phyloP scores from a whole-genome alignment of 2,797 vertebrate species.

The Serranus cabrilla region DNA sequence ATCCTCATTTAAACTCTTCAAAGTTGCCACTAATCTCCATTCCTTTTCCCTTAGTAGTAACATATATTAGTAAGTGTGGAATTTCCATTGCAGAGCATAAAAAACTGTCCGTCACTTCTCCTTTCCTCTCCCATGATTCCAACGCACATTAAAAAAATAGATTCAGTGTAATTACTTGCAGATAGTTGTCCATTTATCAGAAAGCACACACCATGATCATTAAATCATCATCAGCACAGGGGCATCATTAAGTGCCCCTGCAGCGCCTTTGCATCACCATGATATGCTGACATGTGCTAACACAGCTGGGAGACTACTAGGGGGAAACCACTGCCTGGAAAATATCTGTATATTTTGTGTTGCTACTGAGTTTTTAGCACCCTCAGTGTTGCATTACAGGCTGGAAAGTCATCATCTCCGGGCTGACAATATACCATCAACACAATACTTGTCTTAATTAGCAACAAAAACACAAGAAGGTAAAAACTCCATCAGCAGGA shows the following conservation, averaged over 20 bases:
- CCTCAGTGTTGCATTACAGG: conserved; percentile 24
- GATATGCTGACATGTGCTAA: conserved; percentile 59
- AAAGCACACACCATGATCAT: conserved; percentile 50
- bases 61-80: conserved; percentile 2
- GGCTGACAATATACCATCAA: conserved; percentile 49
- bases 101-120: neutral
- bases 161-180: conserved; percentile 26
- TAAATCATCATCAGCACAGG: conserved; percentile 43
- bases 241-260: conserved; percentile 42
- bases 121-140: conserved; percentile 3
- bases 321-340: conserved; percentile 47
- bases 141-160: conserved; percentile 35
- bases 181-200: conserved; percentile 53
- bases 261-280: conserved; percentile 37
- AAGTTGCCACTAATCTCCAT: conserved; percentile 9
- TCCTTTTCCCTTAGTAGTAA: neutral
- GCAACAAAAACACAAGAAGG: conserved; percentile 34
- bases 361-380: conserved; percentile 39
- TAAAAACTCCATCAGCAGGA: conserved; percentile 38
- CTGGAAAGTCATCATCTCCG: conserved; percentile 41
- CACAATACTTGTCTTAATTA: conserved; percentile 64
- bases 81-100: conserved; percentile 18
- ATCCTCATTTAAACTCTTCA: conserved; percentile 24
- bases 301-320: conserved; percentile 56
- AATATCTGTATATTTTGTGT: conserved; percentile 35